Conservation (phyloP, 2,888 invertebrate genomes). For the Salticus scenicus region DNA sequence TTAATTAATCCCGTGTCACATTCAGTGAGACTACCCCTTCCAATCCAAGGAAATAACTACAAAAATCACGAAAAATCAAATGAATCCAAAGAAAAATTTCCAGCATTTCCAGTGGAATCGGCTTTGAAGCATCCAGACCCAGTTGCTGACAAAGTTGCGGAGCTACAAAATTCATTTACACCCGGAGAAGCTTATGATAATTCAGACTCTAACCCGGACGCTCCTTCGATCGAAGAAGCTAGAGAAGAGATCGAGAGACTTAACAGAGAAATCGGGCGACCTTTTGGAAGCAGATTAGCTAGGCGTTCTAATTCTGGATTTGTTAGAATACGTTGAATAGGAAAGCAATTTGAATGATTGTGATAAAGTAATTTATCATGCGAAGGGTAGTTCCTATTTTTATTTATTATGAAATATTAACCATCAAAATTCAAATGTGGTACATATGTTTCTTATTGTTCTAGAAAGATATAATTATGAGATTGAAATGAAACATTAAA, state of each 20-base stretch:
- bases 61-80: neutral
- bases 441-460: no score
- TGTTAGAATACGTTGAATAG: no score
- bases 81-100: neutral
- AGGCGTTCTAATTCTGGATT: neutral
- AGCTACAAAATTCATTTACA: neutral
- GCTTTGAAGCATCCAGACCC: neutral
- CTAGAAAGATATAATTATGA: no score
- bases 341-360: no score
- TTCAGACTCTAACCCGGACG: neutral
- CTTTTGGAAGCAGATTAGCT: neutral
- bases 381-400: no score
- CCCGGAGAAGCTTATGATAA: neutral
- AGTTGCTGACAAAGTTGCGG: neutral
- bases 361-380: no score
- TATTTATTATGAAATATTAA: no score
- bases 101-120: neutral
- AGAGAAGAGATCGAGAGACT: neutral
- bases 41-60: neutral
- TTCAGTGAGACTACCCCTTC: slow-evolving; percentile 25
- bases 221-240: neutral
- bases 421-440: no score
- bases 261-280: neutral
- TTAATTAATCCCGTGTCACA: slow-evolving; percentile 20
- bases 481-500: no score